phyloP scores from a whole-genome alignment of 1,140 invertebrate species.

The Drosophila santomea region DNA sequence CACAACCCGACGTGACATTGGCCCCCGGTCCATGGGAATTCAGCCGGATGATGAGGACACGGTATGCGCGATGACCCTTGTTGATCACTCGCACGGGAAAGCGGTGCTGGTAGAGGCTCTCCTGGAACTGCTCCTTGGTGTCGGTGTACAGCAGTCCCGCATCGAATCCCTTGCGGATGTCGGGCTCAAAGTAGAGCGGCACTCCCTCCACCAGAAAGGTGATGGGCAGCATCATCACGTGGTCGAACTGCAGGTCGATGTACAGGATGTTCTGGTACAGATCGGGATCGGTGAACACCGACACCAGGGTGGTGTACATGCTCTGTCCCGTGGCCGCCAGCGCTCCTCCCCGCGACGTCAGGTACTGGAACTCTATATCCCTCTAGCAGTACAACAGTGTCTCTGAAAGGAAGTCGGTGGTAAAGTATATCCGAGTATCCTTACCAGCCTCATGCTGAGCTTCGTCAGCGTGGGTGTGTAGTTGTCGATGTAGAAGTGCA shows the following conservation, averaged over 20 bases:
- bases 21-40: constrained; percentile 25
- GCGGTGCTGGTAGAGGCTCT: constrained; percentile 34
- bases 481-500: constrained; percentile 75
- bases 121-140: constrained; percentile 48
- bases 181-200: constrained; percentile 65
- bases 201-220: constrained; percentile 69
- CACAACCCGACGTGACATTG: constrained; percentile 13
- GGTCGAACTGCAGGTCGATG: constrained; percentile 62
- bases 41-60: constrained; percentile 53
- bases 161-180: constrained; percentile 60
- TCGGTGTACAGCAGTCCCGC: constrained; percentile 61
- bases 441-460: constrained; percentile 64
- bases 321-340: constrained; percentile 61
- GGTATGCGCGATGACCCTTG: constrained; percentile 54
- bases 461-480: constrained; percentile 64
- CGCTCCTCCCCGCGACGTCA: constrained; percentile 54
- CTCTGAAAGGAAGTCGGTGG: background rate
- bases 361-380: constrained; percentile 39
- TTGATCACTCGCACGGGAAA: constrained; percentile 52
- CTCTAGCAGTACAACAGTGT: constrained; percentile 23
- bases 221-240: constrained; percentile 64
- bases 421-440: background rate
- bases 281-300: constrained; percentile 67
- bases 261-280: constrained; percentile 63
- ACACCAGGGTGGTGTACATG: constrained; percentile 67